phyloP scores from a whole-genome alignment of 2,113 vertebrate genomes.

The Miniopterus natalensis region DNA sequence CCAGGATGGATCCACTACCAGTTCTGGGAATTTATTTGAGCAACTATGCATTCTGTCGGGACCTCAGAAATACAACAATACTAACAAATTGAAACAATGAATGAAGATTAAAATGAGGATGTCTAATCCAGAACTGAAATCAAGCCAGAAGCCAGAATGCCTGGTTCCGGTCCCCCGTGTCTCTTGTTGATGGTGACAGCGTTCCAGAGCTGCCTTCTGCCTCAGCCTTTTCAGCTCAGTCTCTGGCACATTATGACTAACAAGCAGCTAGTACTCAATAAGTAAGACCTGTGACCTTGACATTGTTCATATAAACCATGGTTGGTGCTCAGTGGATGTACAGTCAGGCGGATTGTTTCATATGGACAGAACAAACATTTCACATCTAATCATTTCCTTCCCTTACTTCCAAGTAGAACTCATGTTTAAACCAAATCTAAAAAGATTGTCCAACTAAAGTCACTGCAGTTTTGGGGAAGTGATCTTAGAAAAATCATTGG shows the following conservation, averaged over 20 bases:
- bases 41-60: slow-evolving; percentile 50
- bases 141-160: slow-evolving; percentile 2
- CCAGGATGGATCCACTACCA: slow-evolving; percentile 63
- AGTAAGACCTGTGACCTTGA: neutral
- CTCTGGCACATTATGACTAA: neutral
- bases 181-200: neutral
- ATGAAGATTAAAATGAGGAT: slow-evolving; percentile 36
- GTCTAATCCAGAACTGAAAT: neutral
- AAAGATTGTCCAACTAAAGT: neutral
- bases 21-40: slow-evolving; percentile 51
- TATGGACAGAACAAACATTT: neutral
- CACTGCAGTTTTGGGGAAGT: neutral
- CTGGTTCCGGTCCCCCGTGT: neutral
- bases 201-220: neutral
- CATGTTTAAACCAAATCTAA: neutral
- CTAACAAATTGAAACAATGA: slow-evolving; percentile 42
- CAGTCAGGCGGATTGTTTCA: neutral
- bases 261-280: neutral
- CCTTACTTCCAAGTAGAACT: neutral
- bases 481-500: neutral
- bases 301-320: neutral
- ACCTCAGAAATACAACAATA: neutral
- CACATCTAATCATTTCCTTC: neutral
- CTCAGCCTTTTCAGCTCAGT: neutral
- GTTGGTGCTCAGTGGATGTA: neutral